phyloP scores from a whole-genome alignment of 92 coral and sea anemone genomes.

The Isaurus tuberculatus region DNA sequence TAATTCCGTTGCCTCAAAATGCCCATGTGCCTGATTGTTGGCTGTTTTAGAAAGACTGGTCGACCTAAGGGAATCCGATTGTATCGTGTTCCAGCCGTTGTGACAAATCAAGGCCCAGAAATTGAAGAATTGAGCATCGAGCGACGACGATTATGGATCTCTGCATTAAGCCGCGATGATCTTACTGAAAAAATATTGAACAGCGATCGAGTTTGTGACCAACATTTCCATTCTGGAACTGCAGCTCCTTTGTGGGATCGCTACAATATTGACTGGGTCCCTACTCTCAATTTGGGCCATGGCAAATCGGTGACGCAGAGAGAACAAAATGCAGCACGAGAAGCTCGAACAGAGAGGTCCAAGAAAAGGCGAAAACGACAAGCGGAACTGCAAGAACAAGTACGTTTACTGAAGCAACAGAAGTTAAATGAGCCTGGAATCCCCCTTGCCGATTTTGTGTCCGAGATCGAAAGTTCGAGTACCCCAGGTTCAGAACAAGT shows the following conservation, averaged over 20 bases:
- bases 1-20: conserved; percentile 47
- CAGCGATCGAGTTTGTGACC: conserved; percentile 55
- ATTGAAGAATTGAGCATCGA: conserved; percentile 54
- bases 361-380: conserved; percentile 49
- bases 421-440: conserved; percentile 44
- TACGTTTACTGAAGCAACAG: conserved; percentile 48
- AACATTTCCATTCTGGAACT: conserved; percentile 58
- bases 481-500: conserved; percentile 39
- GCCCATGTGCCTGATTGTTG: conserved; percentile 49
- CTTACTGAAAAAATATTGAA: conserved; percentile 39
- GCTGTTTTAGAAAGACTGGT: conserved; percentile 40
- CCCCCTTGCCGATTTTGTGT: conserved; percentile 30
- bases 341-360: conserved; percentile 43
- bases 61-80: conserved; percentile 30
- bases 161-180: conserved; percentile 50
- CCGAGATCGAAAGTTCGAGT: conserved; percentile 41
- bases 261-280: conserved; percentile 51
- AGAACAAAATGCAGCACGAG: conserved; percentile 30
- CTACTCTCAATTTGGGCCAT: conserved; percentile 48
- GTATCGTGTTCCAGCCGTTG: conserved; percentile 43
- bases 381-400: conserved; percentile 44
- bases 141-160: conserved; percentile 56
- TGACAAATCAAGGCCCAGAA: conserved; percentile 61
- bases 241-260: conserved; percentile 36
- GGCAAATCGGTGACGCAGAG: neutral